A percentile compares a stretch with the other conserved stretches of the same genome.
phyloP scores from a whole-genome alignment of 35 echinoderm and acorn worm genomes.

The Amphiura filiformis region DNA sequence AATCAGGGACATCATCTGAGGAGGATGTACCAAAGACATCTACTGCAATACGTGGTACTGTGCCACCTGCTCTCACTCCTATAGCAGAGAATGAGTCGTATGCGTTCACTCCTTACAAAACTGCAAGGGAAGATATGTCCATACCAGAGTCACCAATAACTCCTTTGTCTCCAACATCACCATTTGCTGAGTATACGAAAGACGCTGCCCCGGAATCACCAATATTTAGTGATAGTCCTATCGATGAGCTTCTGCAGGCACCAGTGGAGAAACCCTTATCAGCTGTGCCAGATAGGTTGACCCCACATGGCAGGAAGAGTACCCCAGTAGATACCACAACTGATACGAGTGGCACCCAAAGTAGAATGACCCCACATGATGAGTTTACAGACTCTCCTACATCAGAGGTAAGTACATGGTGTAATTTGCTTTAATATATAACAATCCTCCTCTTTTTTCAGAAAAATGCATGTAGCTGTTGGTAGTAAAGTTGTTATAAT shows the following conservation, averaged over 20 bases:
- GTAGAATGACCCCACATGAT: not conserved
- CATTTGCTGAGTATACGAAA: not conserved
- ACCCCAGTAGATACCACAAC: too few relatives aligned
- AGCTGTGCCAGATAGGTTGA: not conserved
- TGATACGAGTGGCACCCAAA: not conserved
- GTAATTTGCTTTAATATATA: not conserved
- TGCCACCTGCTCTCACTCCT: not conserved
- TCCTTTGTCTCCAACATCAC: constrained; percentile 24
- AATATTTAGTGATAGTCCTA: not conserved
- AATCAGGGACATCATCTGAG: not conserved
- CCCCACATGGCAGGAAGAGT: not conserved
- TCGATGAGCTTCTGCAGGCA: not conserved
- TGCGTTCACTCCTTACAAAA: not conserved
- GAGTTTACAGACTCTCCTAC: not conserved
- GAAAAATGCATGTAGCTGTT: too few relatives aligned
- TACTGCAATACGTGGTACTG: not conserved
- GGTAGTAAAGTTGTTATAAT: too few relatives aligned
- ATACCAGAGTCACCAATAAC: not conserved
- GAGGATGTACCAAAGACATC: not conserved
- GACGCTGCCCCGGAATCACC: not conserved
- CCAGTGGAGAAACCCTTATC: not conserved
- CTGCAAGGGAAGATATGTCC: not conserved
- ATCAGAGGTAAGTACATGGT: not conserved
- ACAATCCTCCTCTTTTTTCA: too few relatives aligned
- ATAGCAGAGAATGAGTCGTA: not conserved